These are phyloP conservation scores for Nymphalis io DNA, from an alignment of 1,140 invertebrate species.

Conservation along the genomic window DNA sequence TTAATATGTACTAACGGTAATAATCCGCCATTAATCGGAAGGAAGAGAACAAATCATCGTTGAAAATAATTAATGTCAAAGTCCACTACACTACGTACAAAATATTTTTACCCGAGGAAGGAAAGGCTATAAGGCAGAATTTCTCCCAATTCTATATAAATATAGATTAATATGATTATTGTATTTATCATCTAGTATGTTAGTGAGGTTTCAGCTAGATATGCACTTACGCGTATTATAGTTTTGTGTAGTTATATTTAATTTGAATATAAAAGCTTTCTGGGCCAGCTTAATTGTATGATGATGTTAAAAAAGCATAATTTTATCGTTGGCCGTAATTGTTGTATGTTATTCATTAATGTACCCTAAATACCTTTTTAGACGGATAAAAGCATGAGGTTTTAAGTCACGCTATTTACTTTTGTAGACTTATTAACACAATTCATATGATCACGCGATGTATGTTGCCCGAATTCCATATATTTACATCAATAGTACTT, in stretches of 20 bases:
- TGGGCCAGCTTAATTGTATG: not conserved
- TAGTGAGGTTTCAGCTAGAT: too few relatives aligned
- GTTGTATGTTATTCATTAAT: constrained; percentile 11
- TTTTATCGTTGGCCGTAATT: constrained; percentile 14
- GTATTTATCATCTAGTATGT: too few relatives aligned
- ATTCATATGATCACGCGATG: constrained; percentile 46
- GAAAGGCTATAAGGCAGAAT: too few relatives aligned
- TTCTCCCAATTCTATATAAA: too few relatives aligned
- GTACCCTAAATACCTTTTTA: constrained; percentile 30
- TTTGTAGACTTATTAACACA: constrained; percentile 47
- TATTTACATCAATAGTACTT: not conserved
- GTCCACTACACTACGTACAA: too few relatives aligned
- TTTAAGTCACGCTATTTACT: constrained; percentile 51
- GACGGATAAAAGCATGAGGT: constrained; percentile 21
- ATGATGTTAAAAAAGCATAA: not conserved
- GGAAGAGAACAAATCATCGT: too few relatives aligned
- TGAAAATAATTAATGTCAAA: too few relatives aligned
- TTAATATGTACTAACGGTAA: too few relatives aligned
- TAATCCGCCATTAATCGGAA: too few relatives aligned
- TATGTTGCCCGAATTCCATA: constrained; percentile 30
- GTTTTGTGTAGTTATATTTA: not conserved
- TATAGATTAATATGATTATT: too few relatives aligned
- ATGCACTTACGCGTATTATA: too few relatives aligned
- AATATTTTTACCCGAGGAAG: too few relatives aligned
- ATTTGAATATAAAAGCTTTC: not conserved